Evolutionary conservation across 2,888 invertebrate species (phyloP).

Genomic region (Allolobophora icterica): DNA sequence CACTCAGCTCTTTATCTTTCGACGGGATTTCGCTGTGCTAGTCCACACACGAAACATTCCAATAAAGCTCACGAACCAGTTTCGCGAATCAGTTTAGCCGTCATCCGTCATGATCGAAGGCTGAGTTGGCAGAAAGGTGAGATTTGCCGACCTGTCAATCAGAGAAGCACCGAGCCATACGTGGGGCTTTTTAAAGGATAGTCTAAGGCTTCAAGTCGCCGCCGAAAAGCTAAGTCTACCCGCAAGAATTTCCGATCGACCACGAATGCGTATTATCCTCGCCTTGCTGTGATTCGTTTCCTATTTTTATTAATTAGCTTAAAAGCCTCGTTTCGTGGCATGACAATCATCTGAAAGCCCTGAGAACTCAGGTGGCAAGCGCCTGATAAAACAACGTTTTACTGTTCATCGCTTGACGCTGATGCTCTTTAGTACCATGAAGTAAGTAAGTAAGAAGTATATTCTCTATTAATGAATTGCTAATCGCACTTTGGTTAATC

Average conservation of each 20-base stretch:
- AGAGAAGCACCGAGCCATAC: neutral
- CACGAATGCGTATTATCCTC: neutral
- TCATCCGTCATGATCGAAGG: conserved; percentile 9
- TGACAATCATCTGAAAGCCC: neutral
- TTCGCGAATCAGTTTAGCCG: neutral
- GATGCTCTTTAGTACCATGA: neutral
- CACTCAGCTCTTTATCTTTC: neutral
- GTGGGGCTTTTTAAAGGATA: neutral
- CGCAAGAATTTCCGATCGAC: neutral
- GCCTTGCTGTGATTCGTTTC: neutral
- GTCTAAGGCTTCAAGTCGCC: neutral
- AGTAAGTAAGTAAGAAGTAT: too few relatives aligned
- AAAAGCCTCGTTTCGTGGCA: neutral
- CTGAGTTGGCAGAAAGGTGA: neutral
- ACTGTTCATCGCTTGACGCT: neutral
- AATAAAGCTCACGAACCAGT: neutral
- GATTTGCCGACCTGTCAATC: neutral
- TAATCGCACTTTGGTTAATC: too few relatives aligned
- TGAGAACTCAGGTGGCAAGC: neutral
- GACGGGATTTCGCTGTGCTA: neutral
- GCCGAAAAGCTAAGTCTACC: neutral
- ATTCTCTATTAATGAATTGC: too few relatives aligned
- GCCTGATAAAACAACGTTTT: neutral
- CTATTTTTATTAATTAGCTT: neutral
- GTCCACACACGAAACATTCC: neutral